Evolutionary conservation across 2,888 invertebrate species (phyloP), one percentile per base, ranked within the genome.

Genomic region (Dryococelus australis): DNA sequence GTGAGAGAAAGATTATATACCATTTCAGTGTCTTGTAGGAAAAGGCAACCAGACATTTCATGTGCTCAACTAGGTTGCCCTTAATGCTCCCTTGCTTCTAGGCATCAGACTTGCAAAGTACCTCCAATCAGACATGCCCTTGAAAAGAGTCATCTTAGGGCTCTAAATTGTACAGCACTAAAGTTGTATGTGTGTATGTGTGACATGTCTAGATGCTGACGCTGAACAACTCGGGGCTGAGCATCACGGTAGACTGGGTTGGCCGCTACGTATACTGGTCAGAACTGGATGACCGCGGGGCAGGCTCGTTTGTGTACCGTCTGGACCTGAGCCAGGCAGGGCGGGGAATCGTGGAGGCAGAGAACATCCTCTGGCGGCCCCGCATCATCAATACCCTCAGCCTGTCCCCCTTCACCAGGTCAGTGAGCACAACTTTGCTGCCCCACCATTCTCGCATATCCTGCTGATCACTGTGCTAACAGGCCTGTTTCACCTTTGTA

Each of bases 181-280:
- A 20, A 20, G 2, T 3, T 51, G 51, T 20, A 16, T 51, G 51
- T 65, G 51, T 51, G 51, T 20, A 16, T 51, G 51, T 65, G 65
- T n/a, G 65, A 65, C 24, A 16, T n/a, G 87, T 88, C 13, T 89
- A 91, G 92, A 93, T 96, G 65, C 92, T 94, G 0, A 93, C 94
- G 20, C 91, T 95, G 87, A 93, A 94, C 53, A 94, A 94, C n/a
- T 94, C 94, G 51, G 94, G 94, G 0, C 92, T 94, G 16, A 95
- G 96, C 88, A 92, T 98, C 43, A 95, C 96, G 2, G 94, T 97
- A 0, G 98, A 99, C 92, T 99, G 98, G 98, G 94, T 98, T 83
- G 95, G 96, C 85, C 94, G 98, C 85, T 95, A 95, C 84, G 93
- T 98, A 10, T 98, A 97, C 91, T 98, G 97, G 95, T 94, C 96